Evolutionary conservation across 2,888 invertebrate species (phyloP).

Genomic region (Thecocarcelia acutangulata): DNA sequence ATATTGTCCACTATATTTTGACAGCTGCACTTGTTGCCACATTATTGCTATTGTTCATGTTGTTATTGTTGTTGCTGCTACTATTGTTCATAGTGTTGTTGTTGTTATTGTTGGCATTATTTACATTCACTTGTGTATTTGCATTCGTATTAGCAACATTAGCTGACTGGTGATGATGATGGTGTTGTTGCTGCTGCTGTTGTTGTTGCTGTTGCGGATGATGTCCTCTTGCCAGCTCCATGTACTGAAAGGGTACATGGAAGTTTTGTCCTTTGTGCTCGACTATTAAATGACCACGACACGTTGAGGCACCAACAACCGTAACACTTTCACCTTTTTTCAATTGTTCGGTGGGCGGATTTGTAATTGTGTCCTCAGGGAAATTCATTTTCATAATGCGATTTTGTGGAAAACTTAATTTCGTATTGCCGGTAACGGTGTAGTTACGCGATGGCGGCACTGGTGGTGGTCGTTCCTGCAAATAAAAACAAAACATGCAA

Average conservation of each 20-base stretch:
- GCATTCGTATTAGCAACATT: slow-evolving; percentile 50
- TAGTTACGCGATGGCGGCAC: slow-evolving; percentile 95
- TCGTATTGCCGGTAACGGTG: slow-evolving; percentile 94
- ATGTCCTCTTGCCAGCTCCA: slow-evolving; percentile 84
- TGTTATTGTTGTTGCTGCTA: slow-evolving; percentile 51
- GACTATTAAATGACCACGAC: slow-evolving; percentile 93
- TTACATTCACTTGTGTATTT: slow-evolving; percentile 56
- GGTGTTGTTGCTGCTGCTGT: slow-evolving; percentile 59
- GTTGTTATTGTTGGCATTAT: slow-evolving; percentile 54
- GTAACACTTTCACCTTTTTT: slow-evolving; percentile 93
- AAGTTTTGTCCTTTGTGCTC: slow-evolving; percentile 89
- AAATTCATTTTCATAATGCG: slow-evolving; percentile 95
- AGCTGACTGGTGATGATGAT: slow-evolving; percentile 46
- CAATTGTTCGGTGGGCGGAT: slow-evolving; percentile 82
- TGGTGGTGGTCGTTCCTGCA: slow-evolving; percentile 93
- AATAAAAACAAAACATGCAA: neutral
- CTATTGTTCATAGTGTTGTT: slow-evolving; percentile 42
- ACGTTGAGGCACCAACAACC: slow-evolving; percentile 92
- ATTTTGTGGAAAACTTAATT: slow-evolving; percentile 95
- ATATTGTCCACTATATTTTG: slow-evolving; percentile 71
- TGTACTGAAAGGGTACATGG: slow-evolving; percentile 91
- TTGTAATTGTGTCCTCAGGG: slow-evolving; percentile 84
- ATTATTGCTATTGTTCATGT: slow-evolving; percentile 54
- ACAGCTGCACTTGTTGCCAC: slow-evolving; percentile 72
- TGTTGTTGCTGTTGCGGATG: slow-evolving; percentile 55